Evolutionary conservation across 2,888 invertebrate genomes (phyloP).

Genomic region (Eupithecia dodoneata): DNA sequence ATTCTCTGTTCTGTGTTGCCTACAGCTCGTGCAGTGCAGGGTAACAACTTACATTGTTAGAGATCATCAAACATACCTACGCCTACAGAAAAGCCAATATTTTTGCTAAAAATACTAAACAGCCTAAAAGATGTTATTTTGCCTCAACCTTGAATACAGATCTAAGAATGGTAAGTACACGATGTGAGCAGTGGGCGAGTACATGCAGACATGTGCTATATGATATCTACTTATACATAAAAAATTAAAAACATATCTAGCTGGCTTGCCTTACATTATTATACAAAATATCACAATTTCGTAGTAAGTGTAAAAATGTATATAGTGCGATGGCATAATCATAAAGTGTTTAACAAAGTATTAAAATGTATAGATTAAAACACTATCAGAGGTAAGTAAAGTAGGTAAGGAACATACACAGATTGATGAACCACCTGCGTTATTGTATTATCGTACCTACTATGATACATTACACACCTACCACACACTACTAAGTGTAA

Average conservation of each 20-base stretch:
- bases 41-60: not conserved
- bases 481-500: not conserved
- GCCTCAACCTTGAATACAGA: not conserved
- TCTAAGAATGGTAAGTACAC: constrained; percentile 37
- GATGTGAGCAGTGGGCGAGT: constrained; percentile 41
- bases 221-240: not conserved
- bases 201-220: constrained; percentile 58
- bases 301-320: not conserved
- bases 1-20: no score
- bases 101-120: not conserved
- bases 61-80: constrained; percentile 16
- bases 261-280: not conserved
- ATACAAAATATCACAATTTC: not conserved
- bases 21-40: not conserved
- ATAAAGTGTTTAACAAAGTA: not conserved
- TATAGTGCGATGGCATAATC: not conserved
- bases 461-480: constrained; percentile 3
- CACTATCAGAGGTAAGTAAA: not conserved
- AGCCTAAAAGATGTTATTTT: not conserved
- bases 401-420: not conserved
- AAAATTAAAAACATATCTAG: not conserved
- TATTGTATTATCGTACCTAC: not conserved
- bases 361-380: not conserved
- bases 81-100: not conserved
- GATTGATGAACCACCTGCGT: not conserved